Evolutionary conservation across 1,140 invertebrate species (phyloP).

Genomic region (Panagrolaimus sp.): DNA sequence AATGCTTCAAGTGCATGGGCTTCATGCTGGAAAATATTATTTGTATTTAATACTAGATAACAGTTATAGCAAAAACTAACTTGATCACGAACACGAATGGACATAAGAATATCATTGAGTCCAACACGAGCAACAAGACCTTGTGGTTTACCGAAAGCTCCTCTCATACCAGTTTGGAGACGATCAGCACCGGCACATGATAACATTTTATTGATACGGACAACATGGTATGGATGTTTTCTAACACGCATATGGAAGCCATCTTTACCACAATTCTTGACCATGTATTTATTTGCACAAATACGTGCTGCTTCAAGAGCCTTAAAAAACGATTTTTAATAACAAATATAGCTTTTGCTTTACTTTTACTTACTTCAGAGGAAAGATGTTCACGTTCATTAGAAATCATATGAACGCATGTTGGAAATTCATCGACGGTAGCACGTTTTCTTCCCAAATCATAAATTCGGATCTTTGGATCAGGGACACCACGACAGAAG

Average conservation of each 20-base stretch:
- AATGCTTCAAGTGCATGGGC: slow-evolving; percentile 86
- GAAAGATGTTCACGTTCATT: slow-evolving; percentile 98
- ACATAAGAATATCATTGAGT: slow-evolving; percentile 98
- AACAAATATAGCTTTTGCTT: background rate
- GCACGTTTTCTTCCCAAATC: slow-evolving; percentile 98
- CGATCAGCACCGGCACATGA: slow-evolving; percentile 99
- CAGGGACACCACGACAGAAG: slow-evolving; percentile 98
- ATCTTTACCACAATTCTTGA: slow-evolving; percentile 84
- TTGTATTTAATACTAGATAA: too few relatives aligned
- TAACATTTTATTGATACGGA: slow-evolving; percentile 99
- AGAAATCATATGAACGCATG: slow-evolving; percentile 95
- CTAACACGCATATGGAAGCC: slow-evolving; percentile 97
- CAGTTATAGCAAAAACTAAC: too few relatives aligned
- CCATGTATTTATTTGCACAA: slow-evolving; percentile 80
- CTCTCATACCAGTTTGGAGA: slow-evolving; percentile 99
- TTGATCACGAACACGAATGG: slow-evolving; percentile 82
- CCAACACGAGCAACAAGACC: slow-evolving; percentile 89
- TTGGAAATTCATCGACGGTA: slow-evolving; percentile 89
- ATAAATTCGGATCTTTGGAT: slow-evolving; percentile 97
- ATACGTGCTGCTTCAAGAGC: slow-evolving; percentile 95
- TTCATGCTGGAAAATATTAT: slow-evolving; percentile 66
- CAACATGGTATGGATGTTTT: slow-evolving; percentile 97
- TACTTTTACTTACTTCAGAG: slow-evolving; percentile 69
- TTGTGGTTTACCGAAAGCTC: slow-evolving; percentile 97
- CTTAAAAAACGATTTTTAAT: slow-evolving; percentile 22